Evolutionary conservation across 2,113 vertebrate genomes (phyloP), one percentile per base, ranked within the genome.

Genomic region (Seriola aureovittata): DNA sequence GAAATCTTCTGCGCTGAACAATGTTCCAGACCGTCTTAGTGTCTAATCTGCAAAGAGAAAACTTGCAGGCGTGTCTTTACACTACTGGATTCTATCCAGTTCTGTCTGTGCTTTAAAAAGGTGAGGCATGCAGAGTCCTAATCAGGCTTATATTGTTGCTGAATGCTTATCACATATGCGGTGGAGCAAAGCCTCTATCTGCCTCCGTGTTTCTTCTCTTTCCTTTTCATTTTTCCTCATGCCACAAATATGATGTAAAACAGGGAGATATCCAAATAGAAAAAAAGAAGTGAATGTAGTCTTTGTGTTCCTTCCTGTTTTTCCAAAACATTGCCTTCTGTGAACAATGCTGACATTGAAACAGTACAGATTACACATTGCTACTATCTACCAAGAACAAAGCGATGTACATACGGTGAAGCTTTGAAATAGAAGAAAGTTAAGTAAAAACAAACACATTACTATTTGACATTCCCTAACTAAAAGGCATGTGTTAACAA

Each of bases 31-130:
- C 4, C 5, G 72, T 80, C 57, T 65, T 44, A 9, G 78, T 32
- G 21, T 82, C 17, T 78, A 67, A 74, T 75, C 81, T 82, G 36
- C 48, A 42, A 63, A 71, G 42, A 75, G 21, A 80, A 73, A 74
- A 34, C 70, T 60, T 69, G 57, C 16, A 29, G 54, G 77, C 7
- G 21, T 80, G 50, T 66, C 65, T 78, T 64, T 77, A 46, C 44
- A 57, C 13, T 21, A 65, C 0, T 25, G 29, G 42, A 52, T 13
- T 67, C 5, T 54, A 36, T 62, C 13, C n/a, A 55, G 19, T 32
- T 60, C 5, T 46, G 46, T 70, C 64, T 78, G 48, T 17, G 8
- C 25, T 65, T 74, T 36, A 32, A 79, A 75, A 57, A 23, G 44
- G 32, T 66, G 29, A 38, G 17, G 29, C 42, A 57, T 84, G 7